Base-by-base conservation (phyloP, 2,797 vertebrate genomes). In the Malacoraja senta region DNA sequence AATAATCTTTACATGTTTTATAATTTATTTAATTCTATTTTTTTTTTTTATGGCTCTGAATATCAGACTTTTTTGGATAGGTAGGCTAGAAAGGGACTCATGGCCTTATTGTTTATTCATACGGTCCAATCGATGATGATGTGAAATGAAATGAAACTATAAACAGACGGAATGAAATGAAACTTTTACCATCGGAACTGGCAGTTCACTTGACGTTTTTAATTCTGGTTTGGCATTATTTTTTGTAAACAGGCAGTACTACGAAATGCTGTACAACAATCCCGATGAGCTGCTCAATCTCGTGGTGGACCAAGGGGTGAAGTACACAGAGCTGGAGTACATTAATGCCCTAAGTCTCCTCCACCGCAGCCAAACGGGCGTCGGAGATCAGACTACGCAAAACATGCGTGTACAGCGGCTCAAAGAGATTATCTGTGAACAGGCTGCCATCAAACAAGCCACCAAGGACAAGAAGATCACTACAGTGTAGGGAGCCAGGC, bases 381-480 rank as follows among this genome's bases (percentile, higher is more conserved):
- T 99, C 0, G 99, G 98, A 0, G 99, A 99, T 96, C 97, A 98
- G 94, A 98, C 97, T 94, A 98, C 97, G 21, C 99, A 99, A 95
- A 99, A 99, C 96, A 97, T 94, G 95, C 96, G 99, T 72, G 96
- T 99, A 94, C 99, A 99, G 96, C 95, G 98, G 84, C 96, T 99
- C 94, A 99, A 99, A 95, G 99, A 99, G 97, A 99, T 99, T 96
- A 98, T 99, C 95, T 99, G 98, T 0, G 98, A 99, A 95, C 98
- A 99, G 95, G 98, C 98, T 0, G 98, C 98, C 94, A 99, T 99
- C 96, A 99, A 99, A 94, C 99, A 99, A 95, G 99, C 98, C 96
- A 98, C 97, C 95, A 99, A 99, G 95, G 99, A 99, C 96, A 99
- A 99, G 97, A 99, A 99, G 94, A 99, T 99, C 96, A 99, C 99